These are phyloP conservation scores for Gambusia affinis DNA, from an alignment of 2,113 vertebrate species.

Conservation along the genomic window DNA sequence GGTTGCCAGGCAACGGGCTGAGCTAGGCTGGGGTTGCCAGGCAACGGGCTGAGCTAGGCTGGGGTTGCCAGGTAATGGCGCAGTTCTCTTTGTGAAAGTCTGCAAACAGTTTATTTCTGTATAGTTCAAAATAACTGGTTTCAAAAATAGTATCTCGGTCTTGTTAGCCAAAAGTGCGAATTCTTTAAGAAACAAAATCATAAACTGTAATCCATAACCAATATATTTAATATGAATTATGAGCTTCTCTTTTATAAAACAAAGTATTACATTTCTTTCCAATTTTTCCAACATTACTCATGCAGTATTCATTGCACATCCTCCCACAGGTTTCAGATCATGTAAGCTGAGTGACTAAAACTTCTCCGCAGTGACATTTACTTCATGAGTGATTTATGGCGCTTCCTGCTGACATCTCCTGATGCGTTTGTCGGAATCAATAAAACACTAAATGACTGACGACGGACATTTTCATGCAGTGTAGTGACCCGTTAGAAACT, in stretches of 20 bases:
- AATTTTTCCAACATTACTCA: neutral
- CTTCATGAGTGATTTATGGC: slow-evolving; percentile 34
- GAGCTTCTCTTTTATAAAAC: neutral
- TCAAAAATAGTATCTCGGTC: neutral
- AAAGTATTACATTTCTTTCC: neutral
- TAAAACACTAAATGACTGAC: slow-evolving; percentile 50
- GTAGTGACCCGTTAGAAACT: slow-evolving; percentile 12
- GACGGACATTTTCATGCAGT: slow-evolving; percentile 19
- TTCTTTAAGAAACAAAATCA: neutral
- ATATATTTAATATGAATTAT: neutral
- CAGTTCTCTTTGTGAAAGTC: too few relatives aligned
- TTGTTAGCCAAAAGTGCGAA: neutral
- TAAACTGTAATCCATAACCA: neutral
- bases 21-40: too few relatives aligned
- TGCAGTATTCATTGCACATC: neutral
- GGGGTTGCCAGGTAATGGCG: too few relatives aligned
- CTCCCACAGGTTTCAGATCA: neutral
- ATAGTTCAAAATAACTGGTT: too few relatives aligned
- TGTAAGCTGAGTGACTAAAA: neutral
- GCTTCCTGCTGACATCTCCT: slow-evolving; percentile 22
- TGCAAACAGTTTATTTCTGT: too few relatives aligned
- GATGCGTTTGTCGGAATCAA: slow-evolving; percentile 43
- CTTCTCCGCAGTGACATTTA: slow-evolving; percentile 14
- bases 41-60: too few relatives aligned
- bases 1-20: too few relatives aligned